Conservation (phyloP, 2,888 invertebrate genomes). For the Tyria jacobaeae region DNA sequence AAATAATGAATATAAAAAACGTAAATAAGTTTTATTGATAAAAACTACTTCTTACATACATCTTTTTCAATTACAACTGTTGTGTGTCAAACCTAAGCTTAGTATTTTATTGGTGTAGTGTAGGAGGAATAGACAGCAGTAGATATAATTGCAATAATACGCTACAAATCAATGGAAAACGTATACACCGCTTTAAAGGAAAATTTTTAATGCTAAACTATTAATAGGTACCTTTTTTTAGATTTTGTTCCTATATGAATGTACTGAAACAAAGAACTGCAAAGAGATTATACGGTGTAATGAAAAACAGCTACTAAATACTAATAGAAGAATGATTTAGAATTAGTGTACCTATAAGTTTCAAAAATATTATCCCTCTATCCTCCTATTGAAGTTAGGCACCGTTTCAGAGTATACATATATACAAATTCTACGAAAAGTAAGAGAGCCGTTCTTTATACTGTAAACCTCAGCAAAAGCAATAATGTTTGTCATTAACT, state of each 20-base stretch:
- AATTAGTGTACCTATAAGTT: no score
- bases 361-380: no score
- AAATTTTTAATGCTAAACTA: no score
- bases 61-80: slow-evolving; percentile 35
- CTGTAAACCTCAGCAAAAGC: slow-evolving; percentile 15
- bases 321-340: no score
- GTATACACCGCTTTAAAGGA: background rate
- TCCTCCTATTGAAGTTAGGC: no score
- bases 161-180: background rate
- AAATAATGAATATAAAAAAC: background rate
- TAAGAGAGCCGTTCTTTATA: slow-evolving; percentile 27
- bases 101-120: no score
- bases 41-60: background rate
- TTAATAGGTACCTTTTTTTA: no score
- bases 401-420: slow-evolving; percentile 28
- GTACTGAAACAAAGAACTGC: background rate
- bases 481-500: slow-evolving; percentile 30
- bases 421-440: slow-evolving; percentile 11
- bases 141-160: background rate
- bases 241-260: no score
- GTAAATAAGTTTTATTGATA: background rate
- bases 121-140: slow-evolving; percentile 11
- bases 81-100: slow-evolving; percentile 29
- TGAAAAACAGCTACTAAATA: no score
- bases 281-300: no score